Evolutionary conservation across 2,888 invertebrate species (phyloP), one percentile per base, ranked within the genome.

Genomic region (Cybosia mesomella): DNA sequence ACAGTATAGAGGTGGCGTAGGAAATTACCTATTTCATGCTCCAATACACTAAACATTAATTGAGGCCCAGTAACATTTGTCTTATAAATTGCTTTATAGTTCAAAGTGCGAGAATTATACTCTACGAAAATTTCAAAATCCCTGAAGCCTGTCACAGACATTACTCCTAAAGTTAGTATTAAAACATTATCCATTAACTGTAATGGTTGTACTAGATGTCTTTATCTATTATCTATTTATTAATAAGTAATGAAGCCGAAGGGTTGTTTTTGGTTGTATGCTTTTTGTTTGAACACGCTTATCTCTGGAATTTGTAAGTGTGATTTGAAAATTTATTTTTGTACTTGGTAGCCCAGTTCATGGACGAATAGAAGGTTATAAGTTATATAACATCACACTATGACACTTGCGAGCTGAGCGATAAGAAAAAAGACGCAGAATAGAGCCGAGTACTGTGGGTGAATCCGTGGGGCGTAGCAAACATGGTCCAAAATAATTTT

Each of bases 31-130:
- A 76, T 79, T 79, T 73, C 49, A 68, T 34, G 68, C 58, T 57
- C 64, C 67, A 77, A 77, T 57, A 54, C 57, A 62, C 58, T 70
- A 70, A 61, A 68, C 57, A 21, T 58, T 67, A 70, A 79, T 73
- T 72, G 66, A 43, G 49, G 13, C 68, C 64, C 61, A 64, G 63
- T 70, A 79, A 70, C 64, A 60, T 71, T 57, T 55, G 43, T 67
- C 55, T 63, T 67, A 53, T 53, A 58, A 63, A 65, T 49, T 73
- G 62, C 67, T 66, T 66, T 62, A 67, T 70, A 60, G 58, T 66
- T 69, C 60, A 64, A 71, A 73, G 13, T 43, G 43, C 8, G 43
- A 43, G 43, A 39, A 43, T 43, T 43, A 18, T 18, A 43, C 18
- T 43, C 7, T 18, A 18, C 18, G 43, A 43, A 18, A 43, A 18